Evolutionary conservation across 2,888 invertebrate genomes (phyloP), one percentile per base, ranked within the genome.

Genomic region (Eugnorisma glareosa): DNA sequence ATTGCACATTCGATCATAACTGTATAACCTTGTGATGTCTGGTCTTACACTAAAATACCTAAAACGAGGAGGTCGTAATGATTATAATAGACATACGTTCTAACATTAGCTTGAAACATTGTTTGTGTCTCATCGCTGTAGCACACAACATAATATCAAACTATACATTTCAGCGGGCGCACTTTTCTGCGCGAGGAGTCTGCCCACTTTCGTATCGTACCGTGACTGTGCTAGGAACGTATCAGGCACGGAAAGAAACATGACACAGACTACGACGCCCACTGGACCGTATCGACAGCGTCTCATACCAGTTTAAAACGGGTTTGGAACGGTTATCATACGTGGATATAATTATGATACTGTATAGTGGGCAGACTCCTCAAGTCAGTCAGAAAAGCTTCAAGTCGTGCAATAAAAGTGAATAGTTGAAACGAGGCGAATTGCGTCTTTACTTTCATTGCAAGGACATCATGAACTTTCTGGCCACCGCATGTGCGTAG

Each of bases 21-120:
- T 67, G 57, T 66, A 37, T 70, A 51, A 81, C 51, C 35, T 79
- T 86, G 89, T 88, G 89, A 86, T 86, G 80, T 75, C 48, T 77
- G 63, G 18, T 51, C 77, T 77, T 75, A 73, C 13, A 75, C 51
- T 78, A 82, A 59, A 64, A 67, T 70, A 87, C 31, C 54, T 87
- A 59, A 61, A 69, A 73, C 67, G 72, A 87, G 61, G 84, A 86
- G 68, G 64, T 71, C 63, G 64, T 73, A 43, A 79, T 71, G 51
- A 70, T 57, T 61, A 48, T n/a, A 48, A 43, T 43, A 78, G 64
- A 57, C 48, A 64, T 28, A 71, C 18, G 31, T 77, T 54, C 37
- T 69, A 73, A 63, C 63, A 71, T 57, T 73, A 75, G 57, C 43
- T 83, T 68, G 37, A 64, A 75, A 64, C 51, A 35, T 13, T 73